A percentile compares a stretch with the other conserved stretches of the same genome.
Evolutionary conservation across 2,113 vertebrate species (phyloP).

Genomic region (Rhadina sibilatrix): DNA sequence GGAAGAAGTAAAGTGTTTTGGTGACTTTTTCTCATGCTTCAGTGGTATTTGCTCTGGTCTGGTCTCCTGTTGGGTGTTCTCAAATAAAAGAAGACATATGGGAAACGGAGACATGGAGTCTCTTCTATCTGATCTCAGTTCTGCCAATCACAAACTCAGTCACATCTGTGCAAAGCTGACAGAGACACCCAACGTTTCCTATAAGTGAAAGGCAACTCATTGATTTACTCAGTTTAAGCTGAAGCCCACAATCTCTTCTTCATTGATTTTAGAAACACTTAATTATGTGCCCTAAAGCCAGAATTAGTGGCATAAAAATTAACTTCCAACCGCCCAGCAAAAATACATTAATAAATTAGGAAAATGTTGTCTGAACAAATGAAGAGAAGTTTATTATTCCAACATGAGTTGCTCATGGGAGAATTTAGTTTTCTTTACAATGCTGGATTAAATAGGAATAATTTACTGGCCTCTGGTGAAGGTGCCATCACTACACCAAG

Average conservation of each 20-base stretch:
- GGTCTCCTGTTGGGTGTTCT: neutral
- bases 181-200: neutral
- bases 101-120: neutral
- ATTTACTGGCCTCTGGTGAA: neutral
- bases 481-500: neutral
- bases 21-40: neutral
- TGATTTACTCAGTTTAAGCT: too few relatives aligned
- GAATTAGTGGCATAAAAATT: neutral
- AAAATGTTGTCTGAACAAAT: neutral
- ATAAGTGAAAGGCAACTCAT: neutral
- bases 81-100: neutral
- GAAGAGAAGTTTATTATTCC: neutral
- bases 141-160: neutral
- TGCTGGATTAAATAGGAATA: neutral
- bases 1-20: neutral
- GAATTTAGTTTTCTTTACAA: neutral
- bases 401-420: neutral
- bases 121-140: neutral
- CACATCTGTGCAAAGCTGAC: fast-evolving
- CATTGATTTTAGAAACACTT: neutral
- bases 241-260: neutral
- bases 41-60: neutral
- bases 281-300: neutral
- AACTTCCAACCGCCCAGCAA: neutral
- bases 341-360: neutral